Base-by-base conservation (phyloP, 2,888 invertebrate genomes). In the Metacarcinus magister region DNA sequence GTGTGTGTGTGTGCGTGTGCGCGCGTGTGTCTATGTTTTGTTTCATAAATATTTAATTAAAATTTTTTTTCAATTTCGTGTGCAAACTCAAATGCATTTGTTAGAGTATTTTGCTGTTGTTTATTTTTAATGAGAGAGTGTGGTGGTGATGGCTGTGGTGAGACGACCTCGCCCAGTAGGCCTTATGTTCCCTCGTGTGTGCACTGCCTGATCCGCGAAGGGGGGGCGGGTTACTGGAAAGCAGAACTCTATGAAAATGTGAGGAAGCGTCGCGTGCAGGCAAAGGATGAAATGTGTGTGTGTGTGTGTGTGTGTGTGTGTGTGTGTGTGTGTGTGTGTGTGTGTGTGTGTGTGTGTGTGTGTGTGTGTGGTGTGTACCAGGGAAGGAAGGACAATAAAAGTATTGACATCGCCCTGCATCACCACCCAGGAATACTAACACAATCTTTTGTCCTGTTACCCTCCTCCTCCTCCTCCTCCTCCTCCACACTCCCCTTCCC, bases 271-370 rank as follows among this genome's bases (percentile, higher is more conserved):
- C n/a, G 3, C 75, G 19, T 90, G 16, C n/a, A 90, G 44, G 39
- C 43, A 43, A 10, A 87, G 2, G 23, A n/a, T 92, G 8, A 43
- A 16, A 44, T 44, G 91, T 1, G 32, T 2, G 39, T 39, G 39
- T 39, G 0, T 39, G 43, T 92, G 92, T 92, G 91, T 91, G 43
- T 91, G 91, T 89, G 89, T 89, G 89, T 89, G 89, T 89, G 89
- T 89, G 89, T 89, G 89, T 91, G 43, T 91, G 91, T 91, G 43
- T 91, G 91, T 91, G 43, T 91, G 91, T 91, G 43, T 91, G 91
- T 91, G 43, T 91, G 89, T 89, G 89, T 89, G 89, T 89, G 89
- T 89, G 89, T 87, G 87, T 87, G 87, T 87, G 87, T n/a, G 87
- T n/a, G 28, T n/a, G 28, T 87, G 87, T 4, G 5, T 87, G n/a